These are phyloP conservation scores for Lutraria rhynchaena DNA, from an alignment of 1,140 invertebrate genomes.

Conservation along the genomic window DNA sequence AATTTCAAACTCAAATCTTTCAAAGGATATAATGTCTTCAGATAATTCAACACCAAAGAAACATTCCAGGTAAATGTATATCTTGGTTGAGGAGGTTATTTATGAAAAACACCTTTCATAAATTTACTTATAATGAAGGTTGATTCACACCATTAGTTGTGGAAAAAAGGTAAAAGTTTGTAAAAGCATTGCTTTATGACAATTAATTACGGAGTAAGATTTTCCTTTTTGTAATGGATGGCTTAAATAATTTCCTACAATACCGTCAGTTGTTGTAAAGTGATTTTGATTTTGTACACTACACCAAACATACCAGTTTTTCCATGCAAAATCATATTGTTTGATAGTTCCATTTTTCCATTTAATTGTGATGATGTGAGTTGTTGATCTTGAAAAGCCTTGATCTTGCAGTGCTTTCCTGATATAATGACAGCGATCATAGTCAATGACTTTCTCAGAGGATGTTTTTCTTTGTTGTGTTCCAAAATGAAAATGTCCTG, in stretches of 20 bases:
- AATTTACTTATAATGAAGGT: too few species aligned
- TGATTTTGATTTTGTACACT: neutral
- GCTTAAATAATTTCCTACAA: conserved; percentile 15
- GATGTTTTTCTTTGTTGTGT: conserved; percentile 27
- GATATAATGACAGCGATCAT: conserved; percentile 53
- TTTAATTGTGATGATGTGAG: conserved; percentile 1
- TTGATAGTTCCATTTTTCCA: conserved; percentile 34
- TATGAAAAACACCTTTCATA: conserved; percentile 39
- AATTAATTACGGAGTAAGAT: conserved; percentile 38
- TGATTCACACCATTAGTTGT: conserved; percentile 18
- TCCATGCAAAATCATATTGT: too few species aligned
- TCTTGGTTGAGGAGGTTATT: conserved; percentile 22
- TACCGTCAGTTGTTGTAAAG: conserved; percentile 36
- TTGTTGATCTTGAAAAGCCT: conserved; percentile 27
- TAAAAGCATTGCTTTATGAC: conserved; percentile 28
- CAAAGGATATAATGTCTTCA: too few species aligned
- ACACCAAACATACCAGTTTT: conserved; percentile 46
- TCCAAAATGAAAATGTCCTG: conserved; percentile 32
- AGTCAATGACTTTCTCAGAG: neutral
- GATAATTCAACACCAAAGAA: too few species aligned
- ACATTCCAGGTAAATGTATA: too few species aligned
- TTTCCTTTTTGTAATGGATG: conserved; percentile 7
- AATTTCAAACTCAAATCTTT: conserved; percentile 30
- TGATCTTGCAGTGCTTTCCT: conserved; percentile 12
- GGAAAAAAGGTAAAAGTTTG: conserved; percentile 29